phyloP scores from a whole-genome alignment of 2,888 invertebrate genomes.

The Sphaerophoria taeniata region DNA sequence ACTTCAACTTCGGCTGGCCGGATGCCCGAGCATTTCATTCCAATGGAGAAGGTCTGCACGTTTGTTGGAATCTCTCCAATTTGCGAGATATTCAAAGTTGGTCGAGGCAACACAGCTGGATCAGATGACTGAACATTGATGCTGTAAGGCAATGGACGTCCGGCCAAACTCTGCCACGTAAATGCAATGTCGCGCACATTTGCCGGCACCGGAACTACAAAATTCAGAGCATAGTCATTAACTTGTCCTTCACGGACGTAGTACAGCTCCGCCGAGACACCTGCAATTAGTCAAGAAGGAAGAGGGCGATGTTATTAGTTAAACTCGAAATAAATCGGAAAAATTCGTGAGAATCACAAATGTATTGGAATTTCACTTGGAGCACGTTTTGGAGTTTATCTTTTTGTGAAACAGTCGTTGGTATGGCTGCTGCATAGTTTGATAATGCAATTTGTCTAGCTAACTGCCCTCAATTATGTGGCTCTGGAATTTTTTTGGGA shows the following conservation, averaged over 20 bases:
- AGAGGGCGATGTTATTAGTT: slow-evolving; percentile 43
- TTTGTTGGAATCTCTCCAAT: slow-evolving; percentile 91
- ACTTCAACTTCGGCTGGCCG: slow-evolving; percentile 93
- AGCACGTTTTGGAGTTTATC: slow-evolving; percentile 56
- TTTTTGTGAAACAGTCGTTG: neutral
- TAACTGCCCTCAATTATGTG: slow-evolving; percentile 65
- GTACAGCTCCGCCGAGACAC: slow-evolving; percentile 92
- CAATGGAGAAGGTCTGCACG: slow-evolving; percentile 90
- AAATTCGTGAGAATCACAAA: slow-evolving; percentile 68
- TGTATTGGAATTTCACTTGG: slow-evolving; percentile 51
- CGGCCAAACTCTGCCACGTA: slow-evolving; percentile 94
- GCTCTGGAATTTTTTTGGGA: slow-evolving; percentile 53
- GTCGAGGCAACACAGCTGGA: slow-evolving; percentile 89
- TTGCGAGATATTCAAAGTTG: slow-evolving; percentile 92
- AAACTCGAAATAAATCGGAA: slow-evolving; percentile 57
- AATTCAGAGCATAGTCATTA: slow-evolving; percentile 95
- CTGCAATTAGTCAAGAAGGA: slow-evolving; percentile 83
- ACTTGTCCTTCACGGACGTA: slow-evolving; percentile 95
- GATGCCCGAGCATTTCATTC: slow-evolving; percentile 91
- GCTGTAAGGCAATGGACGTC: slow-evolving; percentile 91
- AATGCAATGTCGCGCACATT: slow-evolving; percentile 93
- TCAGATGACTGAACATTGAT: slow-evolving; percentile 91
- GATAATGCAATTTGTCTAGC: slow-evolving; percentile 64
- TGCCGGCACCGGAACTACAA: slow-evolving; percentile 93
- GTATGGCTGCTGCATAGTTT: neutral